These are phyloP conservation scores for Tauraco hartlaubi DNA, from an alignment of 2,797 vertebrate genomes.

Conservation along the genomic window DNA sequence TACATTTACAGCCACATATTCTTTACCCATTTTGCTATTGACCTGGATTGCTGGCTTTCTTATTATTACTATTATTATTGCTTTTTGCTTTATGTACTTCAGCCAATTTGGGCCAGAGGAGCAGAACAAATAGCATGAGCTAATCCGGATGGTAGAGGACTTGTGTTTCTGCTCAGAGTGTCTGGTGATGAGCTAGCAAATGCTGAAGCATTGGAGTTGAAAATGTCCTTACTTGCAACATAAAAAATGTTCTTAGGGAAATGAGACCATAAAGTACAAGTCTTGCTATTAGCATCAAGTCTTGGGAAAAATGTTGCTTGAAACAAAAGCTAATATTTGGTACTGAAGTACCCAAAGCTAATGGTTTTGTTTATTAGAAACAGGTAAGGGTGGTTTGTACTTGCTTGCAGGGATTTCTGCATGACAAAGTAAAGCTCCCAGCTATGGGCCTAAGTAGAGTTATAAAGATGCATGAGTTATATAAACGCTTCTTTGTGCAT, in stretches of 20 bases:
- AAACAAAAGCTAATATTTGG: background rate
- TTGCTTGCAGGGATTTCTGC: background rate
- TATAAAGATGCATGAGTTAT: background rate
- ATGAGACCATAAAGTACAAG: background rate
- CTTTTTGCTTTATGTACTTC: background rate
- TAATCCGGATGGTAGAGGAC: slow-evolving; percentile 47
- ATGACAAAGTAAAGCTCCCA: background rate
- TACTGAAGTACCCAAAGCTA: background rate
- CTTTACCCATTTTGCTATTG: background rate
- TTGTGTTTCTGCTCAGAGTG: slow-evolving; percentile 23
- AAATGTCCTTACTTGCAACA: background rate
- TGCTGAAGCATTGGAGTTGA: slow-evolving; percentile 1
- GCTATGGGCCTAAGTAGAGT: background rate
- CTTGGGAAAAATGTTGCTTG: background rate
- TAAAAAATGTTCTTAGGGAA: background rate
- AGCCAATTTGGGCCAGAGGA: background rate
- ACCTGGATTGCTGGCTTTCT: background rate
- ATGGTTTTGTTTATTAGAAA: background rate
- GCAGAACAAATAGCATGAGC: background rate
- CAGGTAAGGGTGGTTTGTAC: background rate
- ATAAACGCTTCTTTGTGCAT: background rate
- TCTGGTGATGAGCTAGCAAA: slow-evolving; percentile 36
- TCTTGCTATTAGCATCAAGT: background rate
- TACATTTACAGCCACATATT: background rate
- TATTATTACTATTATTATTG: background rate